Evolutionary conservation across 2,797 vertebrate genomes (phyloP), one percentile per base, ranked within the genome.

Genomic region (Anolis apletophallus): DNA sequence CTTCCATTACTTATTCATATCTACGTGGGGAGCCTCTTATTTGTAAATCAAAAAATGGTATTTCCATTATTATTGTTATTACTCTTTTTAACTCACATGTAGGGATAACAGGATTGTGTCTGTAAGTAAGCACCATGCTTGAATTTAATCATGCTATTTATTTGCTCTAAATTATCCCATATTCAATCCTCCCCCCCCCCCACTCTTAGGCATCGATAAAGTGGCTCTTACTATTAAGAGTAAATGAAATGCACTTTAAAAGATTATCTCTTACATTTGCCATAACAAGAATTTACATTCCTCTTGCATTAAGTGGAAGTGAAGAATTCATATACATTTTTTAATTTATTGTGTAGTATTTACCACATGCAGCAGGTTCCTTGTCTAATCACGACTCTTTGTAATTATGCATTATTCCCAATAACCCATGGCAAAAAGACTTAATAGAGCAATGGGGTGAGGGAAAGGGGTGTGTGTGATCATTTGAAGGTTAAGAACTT

Each of bases 241-340:
- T 88, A 94, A 95, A 95, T 95, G 93, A 96, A 96, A 95, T 91
- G 92, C 94, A 93, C 81, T 90, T 93, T 95, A 93, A 95, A 96
- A 94, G 92, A 96, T 95, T 94, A 92, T 95, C 90, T 93, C 94
- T 93, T 94, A 90, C 89, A 93, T 96, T 95, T 96, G 94, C 95
- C 95, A 94, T 92, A 95, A 95, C 93, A 94, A 95, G 93, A 94
- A 95, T 96, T 96, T 93, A 93, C 93, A 91, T 93, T 92, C 86
- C 92, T 89, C 85, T 74, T 87, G 89, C 93, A 93, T 95, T 94
- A 96, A 96, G 92, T 90, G 92, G 88, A 87, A 91, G 92, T 94
- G 91, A 95, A 95, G 93, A 93, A 93, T 91, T 91, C 79, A 17
- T 93, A 90, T 89, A 89, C 87, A 87, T 95, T 94, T 95, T 93